Evolutionary conservation across 2,113 vertebrate species (phyloP), one percentile per base, ranked within the genome.

Genomic region (Poeciliopsis prolifica): DNA sequence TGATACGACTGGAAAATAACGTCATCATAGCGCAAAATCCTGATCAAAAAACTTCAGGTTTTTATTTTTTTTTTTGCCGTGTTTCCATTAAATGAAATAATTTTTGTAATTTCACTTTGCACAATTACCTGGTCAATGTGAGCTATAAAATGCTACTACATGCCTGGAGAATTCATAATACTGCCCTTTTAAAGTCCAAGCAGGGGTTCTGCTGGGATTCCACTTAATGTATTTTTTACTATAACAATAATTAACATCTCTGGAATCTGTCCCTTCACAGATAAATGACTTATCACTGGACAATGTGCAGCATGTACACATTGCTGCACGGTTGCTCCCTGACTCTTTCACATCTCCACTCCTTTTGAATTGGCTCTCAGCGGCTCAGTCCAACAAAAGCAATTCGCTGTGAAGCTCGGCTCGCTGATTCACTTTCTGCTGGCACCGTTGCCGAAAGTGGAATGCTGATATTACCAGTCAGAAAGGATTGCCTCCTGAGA

Each of bases 341-440:
- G 29, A 28, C 22, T 54, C 65, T 77, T 63, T 77, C 12, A 65
- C 54, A 74, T 66, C 70, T 71, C 58, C 64, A 28, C 60, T 68
- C 8, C 3, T 15, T 37, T 28, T 12, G 6, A 70, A 42, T 11
- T 64, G 58, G 68, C 51, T 37, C 17, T 63, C 65, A 63, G 60
- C 22, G 13, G n/a, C 26, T 31, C 28, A 61, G 68, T 61, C 68
- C 30, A 63, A 60, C 35, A 73, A 64, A 37, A 70, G 26, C 19
- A 58, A 33, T 12, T 70, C 58, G 72, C 7, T 29, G 67, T 65
- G 48, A 82, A 72, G 74, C 68, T 82, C 61, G 33, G 28, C 70
- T 19, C 65, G 63, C 51, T 81, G 78, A 83, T 58, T 76, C 70
- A 78, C 72, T 79, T 79, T 68, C 26, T 75, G 72, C 44, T 64